A percentile compares a stretch with the other conserved stretches of the same genome.
phyloP scores from a whole-genome alignment of 30 jellyfish, hydroid and myxozoan genomes.

The Catostylus mosaicus region DNA sequence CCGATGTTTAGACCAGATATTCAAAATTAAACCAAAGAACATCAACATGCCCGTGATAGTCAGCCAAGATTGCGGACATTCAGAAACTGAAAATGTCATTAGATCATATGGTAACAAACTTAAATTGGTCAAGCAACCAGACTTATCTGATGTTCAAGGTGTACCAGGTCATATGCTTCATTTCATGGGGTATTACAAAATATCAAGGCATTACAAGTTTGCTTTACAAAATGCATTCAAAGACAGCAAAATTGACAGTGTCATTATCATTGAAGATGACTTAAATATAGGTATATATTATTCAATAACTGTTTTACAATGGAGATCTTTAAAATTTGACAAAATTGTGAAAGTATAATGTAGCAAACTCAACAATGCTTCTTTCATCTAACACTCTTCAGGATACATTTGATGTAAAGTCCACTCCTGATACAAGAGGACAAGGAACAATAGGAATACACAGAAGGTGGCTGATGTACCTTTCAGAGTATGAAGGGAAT shows the following conservation, averaged over 20 bases:
- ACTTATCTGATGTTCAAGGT: conserved; percentile 75
- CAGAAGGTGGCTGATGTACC: too few species aligned
- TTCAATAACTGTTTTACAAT: too few species aligned
- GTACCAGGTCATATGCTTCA: conserved; percentile 85
- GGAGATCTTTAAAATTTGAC: too few species aligned
- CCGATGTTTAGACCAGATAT: conserved; percentile 89
- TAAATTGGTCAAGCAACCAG: conserved; percentile 89
- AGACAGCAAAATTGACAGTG: conserved; percentile 78
- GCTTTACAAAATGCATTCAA: conserved; percentile 86
- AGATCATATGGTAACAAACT: conserved; percentile 84
- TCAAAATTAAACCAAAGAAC: conserved; percentile 73
- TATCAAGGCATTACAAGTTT: conserved; percentile 90
- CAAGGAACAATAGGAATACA: too few species aligned
- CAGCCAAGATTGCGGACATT: conserved; percentile 98
- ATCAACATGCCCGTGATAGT: conserved; percentile 86
- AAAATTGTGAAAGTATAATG: too few species aligned
- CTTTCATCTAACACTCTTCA: too few species aligned
- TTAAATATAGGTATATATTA: conserved; percentile 89
- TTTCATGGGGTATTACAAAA: conserved; percentile 94
- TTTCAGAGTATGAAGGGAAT: too few species aligned
- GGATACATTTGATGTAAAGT: too few species aligned
- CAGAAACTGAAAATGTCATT: conserved; percentile 86
- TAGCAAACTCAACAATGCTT: too few species aligned
- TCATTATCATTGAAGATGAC: conserved; percentile 96
- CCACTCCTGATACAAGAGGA: too few species aligned